Evolutionary conservation across 2,888 invertebrate species (phyloP), one percentile per base, ranked within the genome.

Genomic region (Argynnis bischoffii): DNA sequence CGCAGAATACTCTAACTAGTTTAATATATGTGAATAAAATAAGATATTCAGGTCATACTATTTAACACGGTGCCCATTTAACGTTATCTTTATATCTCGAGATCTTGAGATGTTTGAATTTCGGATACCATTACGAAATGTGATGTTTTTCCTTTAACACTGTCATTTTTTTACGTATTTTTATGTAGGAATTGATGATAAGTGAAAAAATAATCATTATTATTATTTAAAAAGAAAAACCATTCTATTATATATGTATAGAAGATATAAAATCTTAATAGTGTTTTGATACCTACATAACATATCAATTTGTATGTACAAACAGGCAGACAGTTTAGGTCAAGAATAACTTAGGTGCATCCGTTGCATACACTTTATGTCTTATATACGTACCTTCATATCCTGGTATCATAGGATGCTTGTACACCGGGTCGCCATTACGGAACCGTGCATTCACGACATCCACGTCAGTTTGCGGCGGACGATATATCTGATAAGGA

Each of bases 321-420:
- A 41, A 41, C 35, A 41, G 35, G 11, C 35, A 41, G 35, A 11
- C 35, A 41, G 35, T 41, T 11, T 41, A 41, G 35, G 35, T 41
- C 35, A 41, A 41, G 35, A 41, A 8, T 11, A 11, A 8, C 35
- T 41, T 41, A 41, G 35, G 35, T 41, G 35, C 35, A 41, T 41
- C 35, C 35, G 35, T 41, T 11, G 35, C 4, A 41, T 14, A 46
- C 41, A 4, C 16, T 51, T n/a, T 16, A 63, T 55, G 11, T 11
- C 35, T 11, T 41, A 11, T 41, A 11, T 35, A 35, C 6, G 72
- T 82, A 95, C 96, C 96, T 86, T 95, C 95, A 80, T 96, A 96
- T 51, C 96, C 95, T 18, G 96, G 96, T 72, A 95, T 90, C 86
- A 95, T 95, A 1, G 96, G 96, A 86, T 96, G 95, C 69, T 94